phyloP scores from a whole-genome alignment of 2,888 invertebrate genomes.

The Rhagonycha lutea region DNA sequence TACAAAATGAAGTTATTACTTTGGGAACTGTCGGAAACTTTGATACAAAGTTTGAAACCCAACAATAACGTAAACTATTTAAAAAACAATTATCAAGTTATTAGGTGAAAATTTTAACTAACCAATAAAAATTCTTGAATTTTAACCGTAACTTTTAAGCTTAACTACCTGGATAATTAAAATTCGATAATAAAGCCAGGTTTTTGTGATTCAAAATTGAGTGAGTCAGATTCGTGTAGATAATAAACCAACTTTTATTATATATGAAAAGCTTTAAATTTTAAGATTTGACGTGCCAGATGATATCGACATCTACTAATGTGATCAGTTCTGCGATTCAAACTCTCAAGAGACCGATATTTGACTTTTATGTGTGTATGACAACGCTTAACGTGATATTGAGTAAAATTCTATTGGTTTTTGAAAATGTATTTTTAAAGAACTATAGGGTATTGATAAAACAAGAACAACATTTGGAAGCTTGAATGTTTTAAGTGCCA shows the following conservation, averaged over 20 bases:
- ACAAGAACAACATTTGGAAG: not conserved
- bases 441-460: not conserved
- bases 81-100: no score
- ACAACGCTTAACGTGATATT: slow-evolving; percentile 14
- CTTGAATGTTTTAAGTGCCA: not conserved
- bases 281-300: slow-evolving; percentile 3
- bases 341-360: slow-evolving; percentile 36
- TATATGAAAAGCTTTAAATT: not conserved
- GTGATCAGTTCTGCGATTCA: slow-evolving; percentile 43
- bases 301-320: slow-evolving; percentile 41
- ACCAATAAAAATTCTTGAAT: no score
- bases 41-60: not conserved
- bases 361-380: slow-evolving; percentile 17
- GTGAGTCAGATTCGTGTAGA: not conserved
- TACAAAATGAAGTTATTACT: not conserved
- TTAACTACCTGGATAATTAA: not conserved
- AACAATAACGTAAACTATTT: not conserved
- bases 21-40: not conserved
- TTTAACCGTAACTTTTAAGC: no score
- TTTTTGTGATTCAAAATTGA: not conserved
- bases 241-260: not conserved
- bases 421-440: not conserved
- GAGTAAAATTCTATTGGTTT: slow-evolving; percentile 3
- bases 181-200: not conserved
- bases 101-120: no score